Percentiles rank a stretch among this genome's conserved stretches.
phyloP scores from a whole-genome alignment of 2,113 vertebrate species.

The Myxocyprinus asiaticus region DNA sequence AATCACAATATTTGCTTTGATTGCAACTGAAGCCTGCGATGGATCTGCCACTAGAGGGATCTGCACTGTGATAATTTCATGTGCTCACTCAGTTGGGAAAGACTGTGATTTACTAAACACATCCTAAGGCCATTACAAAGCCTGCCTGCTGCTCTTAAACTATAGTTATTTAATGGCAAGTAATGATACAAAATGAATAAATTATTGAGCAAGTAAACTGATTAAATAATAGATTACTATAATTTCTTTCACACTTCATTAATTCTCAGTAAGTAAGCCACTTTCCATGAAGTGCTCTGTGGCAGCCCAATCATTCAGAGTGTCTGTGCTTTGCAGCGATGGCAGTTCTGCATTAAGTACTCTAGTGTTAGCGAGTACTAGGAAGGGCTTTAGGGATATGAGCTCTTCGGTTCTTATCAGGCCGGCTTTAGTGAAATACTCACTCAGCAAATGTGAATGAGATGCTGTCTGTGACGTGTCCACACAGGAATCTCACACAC shows the following conservation, averaged over 20 bases:
- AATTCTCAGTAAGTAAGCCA: too few species aligned
- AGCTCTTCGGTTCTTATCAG: conserved; percentile 64
- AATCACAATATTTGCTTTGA: background rate
- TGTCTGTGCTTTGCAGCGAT: conserved; percentile 63
- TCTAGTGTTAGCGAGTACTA: conserved; percentile 37
- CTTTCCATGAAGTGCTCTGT: too few species aligned
- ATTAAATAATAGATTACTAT: too few species aligned
- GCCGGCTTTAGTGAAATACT: conserved; percentile 73
- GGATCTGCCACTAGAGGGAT: conserved; percentile 18
- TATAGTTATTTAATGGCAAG: background rate
- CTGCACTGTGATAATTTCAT: background rate
- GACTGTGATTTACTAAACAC: too few species aligned
- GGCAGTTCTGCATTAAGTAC: conserved; percentile 65
- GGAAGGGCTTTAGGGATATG: conserved; percentile 65
- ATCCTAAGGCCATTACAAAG: too few species aligned
- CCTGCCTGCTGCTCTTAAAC: background rate
- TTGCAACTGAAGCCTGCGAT: background rate
- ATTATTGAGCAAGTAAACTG: background rate
- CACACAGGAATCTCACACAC: conserved; percentile 9
- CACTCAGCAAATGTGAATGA: conserved; percentile 76
- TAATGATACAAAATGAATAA: background rate
- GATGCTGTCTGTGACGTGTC: conserved; percentile 33
- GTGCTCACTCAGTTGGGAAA: background rate
- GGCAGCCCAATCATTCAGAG: background rate
- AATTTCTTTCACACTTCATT: too few species aligned